A percentile compares a stretch with the other conserved stretches of the same genome.
phyloP scores from a whole-genome alignment of 2,888 invertebrate species.

The Athripsodes cinereus region DNA sequence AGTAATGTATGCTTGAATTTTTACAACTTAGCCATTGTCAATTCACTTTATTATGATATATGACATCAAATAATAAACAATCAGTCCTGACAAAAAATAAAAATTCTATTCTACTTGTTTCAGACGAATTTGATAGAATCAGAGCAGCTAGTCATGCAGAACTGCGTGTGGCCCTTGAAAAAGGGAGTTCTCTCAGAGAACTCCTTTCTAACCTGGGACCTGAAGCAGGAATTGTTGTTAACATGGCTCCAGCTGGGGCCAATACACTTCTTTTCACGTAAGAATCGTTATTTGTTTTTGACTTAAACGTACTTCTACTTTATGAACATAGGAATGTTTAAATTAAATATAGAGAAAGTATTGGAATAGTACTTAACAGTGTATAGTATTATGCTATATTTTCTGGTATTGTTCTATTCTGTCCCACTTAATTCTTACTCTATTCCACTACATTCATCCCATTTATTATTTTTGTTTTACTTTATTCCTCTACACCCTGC shows the following conservation, averaged over 20 bases:
- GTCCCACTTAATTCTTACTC: no score
- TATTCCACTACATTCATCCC: no score
- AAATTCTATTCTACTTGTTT: slow-evolving; percentile 26
- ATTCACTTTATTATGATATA: no score
- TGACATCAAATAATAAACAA: neutral
- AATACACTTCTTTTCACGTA: slow-evolving; percentile 83
- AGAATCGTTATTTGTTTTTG: slow-evolving; percentile 35
- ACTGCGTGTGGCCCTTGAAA: slow-evolving; percentile 55
- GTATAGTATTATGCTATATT: no score
- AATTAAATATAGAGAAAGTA: no score
- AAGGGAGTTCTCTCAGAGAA: slow-evolving; percentile 61
- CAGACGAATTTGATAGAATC: slow-evolving; percentile 68
- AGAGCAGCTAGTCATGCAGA: slow-evolving; percentile 68
- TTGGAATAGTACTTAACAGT: no score
- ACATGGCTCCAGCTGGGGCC: slow-evolving; percentile 82
- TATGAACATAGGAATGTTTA: no score
- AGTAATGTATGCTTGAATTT: no score
- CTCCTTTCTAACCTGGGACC: slow-evolving; percentile 59
- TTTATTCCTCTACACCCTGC: no score
- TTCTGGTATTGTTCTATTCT: no score
- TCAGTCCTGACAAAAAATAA: neutral
- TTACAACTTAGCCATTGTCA: no score
- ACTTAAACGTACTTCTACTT: neutral
- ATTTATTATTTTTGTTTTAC: no score
- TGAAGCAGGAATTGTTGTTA: slow-evolving; percentile 69